Base-by-base conservation (phyloP, 1,140 invertebrate species). In the Pararge aegeria region DNA sequence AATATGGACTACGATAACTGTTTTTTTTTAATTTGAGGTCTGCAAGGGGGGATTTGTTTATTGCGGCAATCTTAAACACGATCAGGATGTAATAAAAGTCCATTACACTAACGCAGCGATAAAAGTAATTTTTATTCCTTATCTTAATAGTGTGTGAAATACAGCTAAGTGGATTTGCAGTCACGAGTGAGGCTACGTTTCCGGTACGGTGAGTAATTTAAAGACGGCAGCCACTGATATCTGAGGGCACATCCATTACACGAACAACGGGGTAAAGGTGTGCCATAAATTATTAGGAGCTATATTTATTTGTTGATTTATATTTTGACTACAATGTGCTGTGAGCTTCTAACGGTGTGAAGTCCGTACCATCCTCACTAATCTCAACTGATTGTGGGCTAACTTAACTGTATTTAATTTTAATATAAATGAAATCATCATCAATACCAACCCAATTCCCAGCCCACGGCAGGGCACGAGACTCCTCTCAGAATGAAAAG, bases 141-240 rank as follows among this genome's bases (percentile, higher is more conserved):
- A 87, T 86, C 82, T 85, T 78, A 88, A 84, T 80, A 77, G 79
- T 81, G 77, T 74, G 74, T 78, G 76, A 73, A 83, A 74, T 73
- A 75, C 70, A 68, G 55, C 64, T 83, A 81, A 82, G 71, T 84
- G 77, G 78, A 75, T 84, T 81, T 79, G 78, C 73, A 78, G 78
- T 73, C 73, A 74, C 61, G 71, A 73, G 67, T 78, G 74, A 79
- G 67, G 72, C 58, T 60, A 60, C 65, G 75, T 69, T 88, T 87
- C 85, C 83, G 80, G 73, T 75, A 66, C 67, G 62, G 71, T 83
- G 80, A 83, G 82, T 87, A 79, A 87, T 85, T 87, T 87, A 84
- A 83, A 83, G 83, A 82, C 81, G 71, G 62, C 55, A 64, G 66
- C 73, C 56, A 62, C 67, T 83, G 82, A 83, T 87, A 87, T 84